phyloP scores from a whole-genome alignment of 2,113 vertebrate genomes.

The Pteronura brasiliensis region DNA sequence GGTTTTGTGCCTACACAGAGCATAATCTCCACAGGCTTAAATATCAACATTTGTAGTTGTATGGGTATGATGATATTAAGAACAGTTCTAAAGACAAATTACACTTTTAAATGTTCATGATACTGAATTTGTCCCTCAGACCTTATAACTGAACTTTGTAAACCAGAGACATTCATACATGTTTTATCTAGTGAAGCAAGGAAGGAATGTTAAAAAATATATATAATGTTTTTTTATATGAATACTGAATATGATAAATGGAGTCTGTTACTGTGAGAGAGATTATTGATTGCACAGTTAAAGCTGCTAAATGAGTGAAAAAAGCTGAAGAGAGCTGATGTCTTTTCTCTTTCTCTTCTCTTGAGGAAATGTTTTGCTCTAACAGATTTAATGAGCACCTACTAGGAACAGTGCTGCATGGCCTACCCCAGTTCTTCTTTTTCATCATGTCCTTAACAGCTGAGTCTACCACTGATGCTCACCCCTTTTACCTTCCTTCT shows the following conservation, averaged over 20 bases:
- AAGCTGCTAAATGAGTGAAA: conserved; percentile 30
- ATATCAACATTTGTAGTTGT: conserved; percentile 61
- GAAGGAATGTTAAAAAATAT: not conserved
- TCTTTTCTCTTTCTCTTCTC: not conserved
- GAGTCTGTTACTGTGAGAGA: conserved; percentile 20
- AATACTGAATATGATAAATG: conserved; percentile 40
- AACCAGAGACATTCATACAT: conserved; percentile 4
- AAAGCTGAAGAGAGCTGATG: not conserved
- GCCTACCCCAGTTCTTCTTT: not conserved
- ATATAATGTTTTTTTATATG: conserved; percentile 29
- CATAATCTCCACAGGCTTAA: conserved; percentile 57
- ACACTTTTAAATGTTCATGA: conserved; percentile 53
- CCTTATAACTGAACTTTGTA: conserved; percentile 50
- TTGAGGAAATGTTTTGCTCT: not conserved
- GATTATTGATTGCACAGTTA: conserved; percentile 36
- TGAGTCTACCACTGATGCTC: not conserved
- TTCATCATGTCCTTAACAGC: not conserved
- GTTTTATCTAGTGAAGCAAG: conserved; percentile 44
- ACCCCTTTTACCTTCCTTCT: not conserved
- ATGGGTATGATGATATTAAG: conserved; percentile 39
- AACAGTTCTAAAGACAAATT: conserved; percentile 62
- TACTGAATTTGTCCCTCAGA: conserved; percentile 52
- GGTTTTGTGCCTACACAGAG: conserved; percentile 35
- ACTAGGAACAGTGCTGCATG: not conserved
- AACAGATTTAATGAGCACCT: not conserved